These are phyloP conservation scores for Danio albolineatus DNA, from an alignment of 2,797 vertebrate species.

Conservation along the genomic window DNA sequence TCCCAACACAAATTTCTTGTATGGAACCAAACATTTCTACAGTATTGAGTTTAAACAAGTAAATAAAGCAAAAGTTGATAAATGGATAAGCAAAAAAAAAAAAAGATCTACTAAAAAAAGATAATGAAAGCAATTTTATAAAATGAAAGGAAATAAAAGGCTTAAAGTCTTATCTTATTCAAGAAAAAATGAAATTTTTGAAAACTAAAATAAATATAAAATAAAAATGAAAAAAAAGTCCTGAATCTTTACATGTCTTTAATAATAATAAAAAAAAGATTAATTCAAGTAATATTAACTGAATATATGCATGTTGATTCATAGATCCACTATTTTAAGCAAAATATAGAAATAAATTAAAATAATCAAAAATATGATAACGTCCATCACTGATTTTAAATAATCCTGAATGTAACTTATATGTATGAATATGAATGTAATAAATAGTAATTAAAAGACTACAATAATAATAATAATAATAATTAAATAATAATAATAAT, in stretches of 20 bases:
- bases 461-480: no score
- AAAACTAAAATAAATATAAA: background rate
- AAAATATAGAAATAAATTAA: background rate
- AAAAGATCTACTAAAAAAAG: background rate
- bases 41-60: background rate
- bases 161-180: background rate
- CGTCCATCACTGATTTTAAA: no score
- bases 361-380: background rate
- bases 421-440: no score
- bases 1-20: no score
- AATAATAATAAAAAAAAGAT: no score
- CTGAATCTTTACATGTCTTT: background rate
- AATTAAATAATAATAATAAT: no score
- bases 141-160: background rate
- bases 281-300: no score
- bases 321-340: background rate
- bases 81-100: background rate
- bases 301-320: no score
- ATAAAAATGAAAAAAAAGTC: background rate
- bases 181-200: no score
- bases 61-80: background rate
- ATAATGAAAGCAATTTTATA: background rate
- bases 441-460: no score
- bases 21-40: no score
- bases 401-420: no score